Evolutionary conservation across 2,797 vertebrate species (phyloP).

Genomic region (Sebastes kiyomatsui): DNA sequence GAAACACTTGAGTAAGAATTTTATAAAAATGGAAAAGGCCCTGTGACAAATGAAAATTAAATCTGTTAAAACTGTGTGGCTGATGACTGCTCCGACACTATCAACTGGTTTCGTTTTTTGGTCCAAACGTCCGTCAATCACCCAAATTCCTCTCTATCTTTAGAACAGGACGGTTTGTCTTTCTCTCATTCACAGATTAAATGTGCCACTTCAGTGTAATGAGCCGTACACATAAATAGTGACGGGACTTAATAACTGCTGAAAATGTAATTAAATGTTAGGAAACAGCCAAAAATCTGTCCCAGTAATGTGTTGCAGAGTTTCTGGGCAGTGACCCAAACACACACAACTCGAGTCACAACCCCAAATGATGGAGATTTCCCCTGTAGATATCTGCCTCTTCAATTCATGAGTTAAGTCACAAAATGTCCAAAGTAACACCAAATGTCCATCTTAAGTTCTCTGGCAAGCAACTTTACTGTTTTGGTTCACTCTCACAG

Average conservation of each 20-base stretch:
- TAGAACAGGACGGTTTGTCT: constrained; percentile 25
- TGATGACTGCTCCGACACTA: neutral
- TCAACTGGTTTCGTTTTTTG: neutral
- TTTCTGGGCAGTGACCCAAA: constrained; percentile 35
- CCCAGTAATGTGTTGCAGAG: constrained; percentile 13
- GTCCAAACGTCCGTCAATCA: constrained; percentile 30
- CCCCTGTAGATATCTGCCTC: neutral
- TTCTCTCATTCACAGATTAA: constrained; percentile 57
- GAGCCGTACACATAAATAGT: constrained; percentile 30
- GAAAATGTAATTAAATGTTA: constrained; percentile 59
- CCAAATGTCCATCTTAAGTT: neutral
- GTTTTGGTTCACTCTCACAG: neutral
- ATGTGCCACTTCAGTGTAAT: constrained; percentile 40
- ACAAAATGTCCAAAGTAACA: neutral
- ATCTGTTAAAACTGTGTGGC: neutral
- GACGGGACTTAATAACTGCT: constrained; percentile 43
- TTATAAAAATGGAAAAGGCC: neutral
- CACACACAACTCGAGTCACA: neutral
- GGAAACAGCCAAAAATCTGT: constrained; percentile 45
- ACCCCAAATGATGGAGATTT: neutral
- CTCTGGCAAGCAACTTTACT: neutral
- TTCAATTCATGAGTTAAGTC: neutral
- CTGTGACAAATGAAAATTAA: neutral
- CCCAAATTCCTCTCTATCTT: constrained; percentile 48
- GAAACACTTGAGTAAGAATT: neutral